phyloP scores from a whole-genome alignment of 1,140 invertebrate genomes.

The Bombus soroeensis region DNA sequence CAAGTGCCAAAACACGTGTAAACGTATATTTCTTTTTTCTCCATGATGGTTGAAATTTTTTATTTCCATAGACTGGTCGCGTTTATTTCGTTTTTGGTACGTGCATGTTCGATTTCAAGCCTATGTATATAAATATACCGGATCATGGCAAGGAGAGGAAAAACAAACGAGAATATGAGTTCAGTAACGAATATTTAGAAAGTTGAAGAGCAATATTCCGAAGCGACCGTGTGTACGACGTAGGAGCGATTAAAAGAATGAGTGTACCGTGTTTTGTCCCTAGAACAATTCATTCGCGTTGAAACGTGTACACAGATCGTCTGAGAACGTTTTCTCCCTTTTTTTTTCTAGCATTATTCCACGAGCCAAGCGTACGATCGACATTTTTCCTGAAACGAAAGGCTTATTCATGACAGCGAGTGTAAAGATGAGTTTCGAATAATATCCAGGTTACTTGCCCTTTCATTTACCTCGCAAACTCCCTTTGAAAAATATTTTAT shows the following conservation, averaged over 20 bases:
- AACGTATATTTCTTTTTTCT: neutral
- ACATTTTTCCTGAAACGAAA: neutral
- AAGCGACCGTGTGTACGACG: neutral
- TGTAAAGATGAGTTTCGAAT: neutral
- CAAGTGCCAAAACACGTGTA: neutral
- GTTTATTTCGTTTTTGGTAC: neutral
- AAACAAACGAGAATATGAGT: neutral
- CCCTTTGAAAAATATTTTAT: neutral
- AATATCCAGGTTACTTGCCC: slow-evolving; percentile 1
- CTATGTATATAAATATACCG: neutral
- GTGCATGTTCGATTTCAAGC: neutral
- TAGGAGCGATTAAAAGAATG: neutral
- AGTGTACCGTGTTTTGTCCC: neutral
- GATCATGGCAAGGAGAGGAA: too few relatives aligned
- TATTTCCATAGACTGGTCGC: neutral
- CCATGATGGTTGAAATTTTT: neutral
- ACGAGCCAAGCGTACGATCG: neutral
- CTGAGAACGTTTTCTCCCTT: slow-evolving; percentile 9
- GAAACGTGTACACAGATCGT: neutral
- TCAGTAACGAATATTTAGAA: neutral
- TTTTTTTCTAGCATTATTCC: neutral
- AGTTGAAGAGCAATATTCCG: slow-evolving; percentile 9
- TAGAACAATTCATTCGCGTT: slow-evolving; percentile 6
- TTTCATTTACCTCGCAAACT: slow-evolving; percentile 4
- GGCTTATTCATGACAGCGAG: neutral